Evolutionary conservation across 92 coral and sea anemone species (phyloP), one percentile per base, ranked within the genome.

Genomic region (Zoanthus sansibaricus): DNA sequence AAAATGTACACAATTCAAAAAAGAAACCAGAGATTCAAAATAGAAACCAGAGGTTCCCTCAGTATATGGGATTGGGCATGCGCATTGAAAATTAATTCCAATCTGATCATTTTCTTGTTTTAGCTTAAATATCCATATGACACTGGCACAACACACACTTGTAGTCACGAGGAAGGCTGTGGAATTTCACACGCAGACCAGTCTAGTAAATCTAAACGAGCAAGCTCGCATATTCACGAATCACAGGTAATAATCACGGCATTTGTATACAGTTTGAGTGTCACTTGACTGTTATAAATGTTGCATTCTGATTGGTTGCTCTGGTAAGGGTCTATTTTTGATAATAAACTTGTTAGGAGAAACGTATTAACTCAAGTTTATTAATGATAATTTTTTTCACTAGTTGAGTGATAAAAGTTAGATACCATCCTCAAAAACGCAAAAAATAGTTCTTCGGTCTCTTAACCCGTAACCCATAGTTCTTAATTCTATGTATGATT

Each of bases 81-180:
- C 7, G 18, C 21, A 7, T 20, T 21, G 69, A 62, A 6, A 6
- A 16, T 16, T 62, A n/a, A 15, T n/a, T 16, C 21, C n/a, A 9
- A n/a, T 62, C 9, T 62, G 30, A 33, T 15, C 30, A 2, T 31
- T 78, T 80, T 1, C 73, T 46, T 21, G 10, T 20, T 20, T 79
- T 49, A 80, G 85, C 5, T 67, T 33, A 80, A 80, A 67, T 80
- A 80, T 80, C 85, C 85, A 46, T 80, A 66, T n/a, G 85, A 80
- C 75, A 20, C 85, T 5, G 15, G 46, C 5, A 42, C 59, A 12
- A 72, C 85, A 6, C 85, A 80, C 59, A 80, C 85, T 8, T 80
- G 85, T 18, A 80, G 75, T 15, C 85, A 80, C 58, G 85, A 67
- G 71, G 85, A 80, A 66, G 85, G 85, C 14, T 80, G 85, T 44